phyloP scores from a whole-genome alignment of 1,140 invertebrate genomes.

The Nomia melanderi region DNA sequence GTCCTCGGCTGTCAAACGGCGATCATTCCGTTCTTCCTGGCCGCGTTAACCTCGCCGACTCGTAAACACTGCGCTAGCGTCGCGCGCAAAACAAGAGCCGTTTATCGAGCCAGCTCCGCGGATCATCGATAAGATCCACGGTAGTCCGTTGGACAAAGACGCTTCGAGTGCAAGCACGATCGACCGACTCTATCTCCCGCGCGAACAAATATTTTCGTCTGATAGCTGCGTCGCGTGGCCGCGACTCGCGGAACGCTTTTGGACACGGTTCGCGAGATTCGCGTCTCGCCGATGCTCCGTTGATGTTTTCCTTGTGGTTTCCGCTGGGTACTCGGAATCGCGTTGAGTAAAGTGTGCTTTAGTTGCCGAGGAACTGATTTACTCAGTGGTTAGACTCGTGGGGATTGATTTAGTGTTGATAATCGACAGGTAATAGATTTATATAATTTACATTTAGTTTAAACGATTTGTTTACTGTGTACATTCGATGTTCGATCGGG shows the following conservation, averaged over 20 bases:
- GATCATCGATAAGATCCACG: constrained; percentile 29
- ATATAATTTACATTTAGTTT: too few species aligned
- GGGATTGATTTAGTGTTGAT: too few species aligned
- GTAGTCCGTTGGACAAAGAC: not conserved
- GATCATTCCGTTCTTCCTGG: not conserved
- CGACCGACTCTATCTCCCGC: not conserved
- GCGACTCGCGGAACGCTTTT: not conserved
- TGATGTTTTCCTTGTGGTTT: too few species aligned
- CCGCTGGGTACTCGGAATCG: too few species aligned
- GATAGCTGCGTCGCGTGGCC: constrained; percentile 5
- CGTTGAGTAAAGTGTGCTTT: too few species aligned
- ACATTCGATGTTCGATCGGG: too few species aligned
- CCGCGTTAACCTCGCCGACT: not conserved
- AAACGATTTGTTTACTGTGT: too few species aligned
- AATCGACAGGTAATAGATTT: too few species aligned
- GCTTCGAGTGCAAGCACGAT: constrained; percentile 16
- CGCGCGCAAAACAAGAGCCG: constrained; percentile 2
- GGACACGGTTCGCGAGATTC: not conserved
- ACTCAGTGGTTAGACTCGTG: too few species aligned
- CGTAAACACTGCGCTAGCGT: not conserved
- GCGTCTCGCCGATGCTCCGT: too few species aligned
- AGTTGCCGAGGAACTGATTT: too few species aligned
- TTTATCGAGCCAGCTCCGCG: constrained; percentile 18
- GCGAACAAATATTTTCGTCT: constrained; percentile 40
- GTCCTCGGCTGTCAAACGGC: not conserved